Evolutionary conservation across 2,113 vertebrate genomes (phyloP), one percentile per base, ranked within the genome.

Genomic region (Ardeotis arabs): DNA sequence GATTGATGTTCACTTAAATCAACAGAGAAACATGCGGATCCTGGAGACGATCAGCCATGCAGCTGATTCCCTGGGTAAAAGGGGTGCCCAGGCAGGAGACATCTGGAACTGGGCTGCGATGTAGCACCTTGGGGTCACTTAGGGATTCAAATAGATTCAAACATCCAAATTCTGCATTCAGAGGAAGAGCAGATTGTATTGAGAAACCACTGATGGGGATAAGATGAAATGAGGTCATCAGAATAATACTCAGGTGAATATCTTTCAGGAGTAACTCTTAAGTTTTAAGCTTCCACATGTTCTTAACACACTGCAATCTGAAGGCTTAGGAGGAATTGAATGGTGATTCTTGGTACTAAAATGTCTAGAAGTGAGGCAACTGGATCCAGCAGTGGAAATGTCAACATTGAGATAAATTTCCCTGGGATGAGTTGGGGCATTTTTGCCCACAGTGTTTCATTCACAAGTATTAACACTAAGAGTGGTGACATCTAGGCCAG

Each of bases 1-100:
- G 33, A 22, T 7, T 24, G 35, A 37, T 52, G 14, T 1, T 81
- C 9, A 33, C 67, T 55, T 60, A 62, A 88, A 60, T 24, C 12
- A 9, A 62, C 19, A 14, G 14, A 63, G 23, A 82, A 68, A 7
- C 27, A 27, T 12, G 19, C 1, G 0, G 7, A 2, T 23, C 14
- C 35, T 29, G 1, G 31, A 41, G 14, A 2, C 1, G 1, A 28
- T 28, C n/a, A 67, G 3, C 29, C 20, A 14, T 28, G 9, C 14
- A 59, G 11, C 2, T 66, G 14, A 39, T 44, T 9, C 9, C 12
- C 23, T 44, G 8, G 2, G 3, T 58, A 45, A 9, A 69, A 72
- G 29, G 2, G 12, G 2, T 90, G 12, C 2, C 44, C 28, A 52
- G 29, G 31, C 33, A 47, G 31, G 44, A 78, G 4, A 35, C 8